phyloP scores from a whole-genome alignment of 2,797 vertebrate species.

The Rhyacichthys aspro region DNA sequence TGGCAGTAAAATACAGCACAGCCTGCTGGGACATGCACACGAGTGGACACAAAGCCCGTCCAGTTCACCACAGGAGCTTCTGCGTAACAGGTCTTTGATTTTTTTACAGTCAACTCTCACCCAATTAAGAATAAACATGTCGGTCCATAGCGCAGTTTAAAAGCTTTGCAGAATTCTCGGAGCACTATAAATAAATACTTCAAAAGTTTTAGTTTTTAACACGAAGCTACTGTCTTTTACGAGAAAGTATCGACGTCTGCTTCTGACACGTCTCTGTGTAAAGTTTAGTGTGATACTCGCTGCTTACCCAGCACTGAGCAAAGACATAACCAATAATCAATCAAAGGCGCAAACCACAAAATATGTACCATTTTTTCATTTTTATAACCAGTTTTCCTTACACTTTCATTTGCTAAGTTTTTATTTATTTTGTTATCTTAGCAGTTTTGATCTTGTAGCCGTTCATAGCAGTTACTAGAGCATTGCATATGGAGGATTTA shows the following conservation, averaged over 20 bases:
- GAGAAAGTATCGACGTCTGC: constrained; percentile 15
- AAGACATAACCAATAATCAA: constrained; percentile 30
- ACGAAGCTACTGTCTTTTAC: neutral
- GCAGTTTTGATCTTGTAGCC: neutral
- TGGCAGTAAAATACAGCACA: neutral
- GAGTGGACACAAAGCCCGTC: constrained; percentile 7
- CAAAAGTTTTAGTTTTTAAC: neutral
- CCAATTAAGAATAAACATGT: constrained; percentile 3
- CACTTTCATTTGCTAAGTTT: neutral
- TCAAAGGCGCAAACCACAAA: constrained; percentile 11
- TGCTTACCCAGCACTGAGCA: constrained; percentile 33
- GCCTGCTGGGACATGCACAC: constrained; percentile 15
- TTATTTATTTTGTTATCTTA: neutral
- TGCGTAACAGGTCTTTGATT: constrained; percentile 31
- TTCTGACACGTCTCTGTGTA: constrained; percentile 27
- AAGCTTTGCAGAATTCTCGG: too few relatives aligned
- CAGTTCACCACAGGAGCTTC: constrained; percentile 19
- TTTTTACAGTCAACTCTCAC: constrained; percentile 30
- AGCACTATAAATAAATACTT: too few relatives aligned
- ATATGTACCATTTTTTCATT: constrained; percentile 6
- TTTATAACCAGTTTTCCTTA: neutral
- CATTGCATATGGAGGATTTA: neutral
- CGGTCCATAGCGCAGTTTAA: neutral
- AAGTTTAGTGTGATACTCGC: constrained; percentile 17
- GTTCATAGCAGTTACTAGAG: neutral